These are phyloP conservation scores for Drosophila funebris DNA, from an alignment of 1,140 invertebrate species.

Conservation along the genomic window DNA sequence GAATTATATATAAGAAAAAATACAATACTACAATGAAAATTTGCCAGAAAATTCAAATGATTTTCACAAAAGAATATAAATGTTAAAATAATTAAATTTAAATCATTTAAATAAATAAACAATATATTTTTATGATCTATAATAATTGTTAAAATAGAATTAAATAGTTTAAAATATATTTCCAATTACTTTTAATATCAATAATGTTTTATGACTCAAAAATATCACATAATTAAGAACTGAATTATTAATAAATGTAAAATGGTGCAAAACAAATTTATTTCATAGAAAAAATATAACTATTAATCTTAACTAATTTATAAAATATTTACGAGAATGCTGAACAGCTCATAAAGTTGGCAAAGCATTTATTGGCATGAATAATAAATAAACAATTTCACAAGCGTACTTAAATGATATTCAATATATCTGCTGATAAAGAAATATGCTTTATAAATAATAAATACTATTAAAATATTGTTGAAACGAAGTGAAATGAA, in stretches of 20 bases:
- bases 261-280: too few species aligned
- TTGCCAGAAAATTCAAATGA: background rate
- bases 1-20: slow-evolving; percentile 15
- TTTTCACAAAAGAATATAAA: background rate
- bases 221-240: too few species aligned
- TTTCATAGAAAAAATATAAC: too few species aligned
- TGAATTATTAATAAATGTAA: too few species aligned
- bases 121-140: too few species aligned
- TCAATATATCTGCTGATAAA: background rate
- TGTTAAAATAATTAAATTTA: slow-evolving; percentile 3
- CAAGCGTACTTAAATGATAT: background rate
- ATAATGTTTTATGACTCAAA: too few species aligned
- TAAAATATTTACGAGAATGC: too few species aligned
- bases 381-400: background rate
- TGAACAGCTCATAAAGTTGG: background rate
- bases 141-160: background rate
- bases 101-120: slow-evolving; percentile 7
- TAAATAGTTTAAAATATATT: too few species aligned
- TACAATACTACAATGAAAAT: slow-evolving; percentile 1
- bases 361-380: background rate
- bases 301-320: background rate
- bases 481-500: too few species aligned
- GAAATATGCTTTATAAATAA: background rate
- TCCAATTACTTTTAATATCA: too few species aligned
- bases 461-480: background rate